Conservation (phyloP, 2,888 invertebrate genomes). For the Pimpla rufipes region DNA sequence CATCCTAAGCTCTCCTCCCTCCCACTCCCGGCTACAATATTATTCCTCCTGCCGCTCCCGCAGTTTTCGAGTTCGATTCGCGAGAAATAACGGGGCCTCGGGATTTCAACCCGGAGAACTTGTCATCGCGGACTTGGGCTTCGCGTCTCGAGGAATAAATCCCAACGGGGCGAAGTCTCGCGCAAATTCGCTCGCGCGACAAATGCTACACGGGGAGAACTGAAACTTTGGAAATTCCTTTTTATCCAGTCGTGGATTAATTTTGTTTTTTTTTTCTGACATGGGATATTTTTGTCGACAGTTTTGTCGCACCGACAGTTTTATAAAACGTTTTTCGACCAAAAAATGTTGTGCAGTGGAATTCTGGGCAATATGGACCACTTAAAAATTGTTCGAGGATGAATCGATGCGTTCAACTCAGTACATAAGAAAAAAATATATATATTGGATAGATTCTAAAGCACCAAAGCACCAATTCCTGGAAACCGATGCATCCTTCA, state of each 20-base stretch:
- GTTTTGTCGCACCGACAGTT: neutral
- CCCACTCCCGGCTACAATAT: constrained; percentile 44
- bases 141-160: constrained; percentile 38
- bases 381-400: too few relatives aligned
- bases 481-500: too few relatives aligned
- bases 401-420: too few relatives aligned
- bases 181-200: constrained; percentile 25
- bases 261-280: neutral
- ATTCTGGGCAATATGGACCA: too few relatives aligned
- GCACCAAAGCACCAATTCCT: too few relatives aligned
- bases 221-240: neutral
- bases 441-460: too few relatives aligned
- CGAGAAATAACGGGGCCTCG: constrained; percentile 47
- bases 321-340: neutral
- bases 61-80: constrained; percentile 61
- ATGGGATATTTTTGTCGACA: neutral
- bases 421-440: too few relatives aligned
- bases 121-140: constrained; percentile 36
- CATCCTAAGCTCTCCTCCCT: neutral
- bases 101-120: constrained; percentile 45
- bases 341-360: neutral
- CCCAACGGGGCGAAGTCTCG: neutral
- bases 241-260: neutral
- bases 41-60: constrained; percentile 50
- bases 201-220: neutral